Conservation (phyloP, 1,140 invertebrate species). For the Arctopsyche grandis region DNA sequence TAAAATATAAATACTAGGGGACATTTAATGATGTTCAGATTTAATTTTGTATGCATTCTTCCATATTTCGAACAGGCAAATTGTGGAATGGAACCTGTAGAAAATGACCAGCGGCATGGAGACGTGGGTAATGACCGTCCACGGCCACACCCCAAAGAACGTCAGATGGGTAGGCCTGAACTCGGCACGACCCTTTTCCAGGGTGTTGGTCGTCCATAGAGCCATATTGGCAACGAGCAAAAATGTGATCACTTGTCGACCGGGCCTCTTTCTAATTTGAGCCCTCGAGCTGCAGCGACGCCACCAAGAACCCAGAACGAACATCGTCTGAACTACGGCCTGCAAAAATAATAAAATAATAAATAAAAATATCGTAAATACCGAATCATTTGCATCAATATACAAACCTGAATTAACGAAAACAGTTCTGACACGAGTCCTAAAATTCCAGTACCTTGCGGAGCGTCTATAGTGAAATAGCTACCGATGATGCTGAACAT, state of each 20-base stretch:
- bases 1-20: too few species aligned
- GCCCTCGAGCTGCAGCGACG: conserved; percentile 71
- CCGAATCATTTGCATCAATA: neutral
- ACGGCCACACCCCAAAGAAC: conserved; percentile 86
- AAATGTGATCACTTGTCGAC: conserved; percentile 85
- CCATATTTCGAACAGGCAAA: conserved; percentile 97
- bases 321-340: conserved; percentile 81
- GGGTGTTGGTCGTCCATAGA: conserved; percentile 86
- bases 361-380: neutral
- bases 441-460: conserved; percentile 65
- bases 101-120: conserved; percentile 89
- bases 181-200: conserved; percentile 85
- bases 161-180: conserved; percentile 81
- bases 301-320: conserved; percentile 86
- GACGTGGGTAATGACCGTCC: conserved; percentile 88
- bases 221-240: conserved; percentile 86
- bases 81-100: conserved; percentile 92
- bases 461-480: conserved; percentile 74
- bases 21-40: conserved; percentile 51
- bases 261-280: conserved; percentile 77
- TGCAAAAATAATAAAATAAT: conserved; percentile 64
- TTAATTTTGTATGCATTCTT: conserved; percentile 87
- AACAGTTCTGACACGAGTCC: conserved; percentile 71
- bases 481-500: conserved; percentile 87
- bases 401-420: conserved; percentile 67